phyloP scores from a whole-genome alignment of 1,140 invertebrate genomes.

The Cepaea nemoralis region DNA sequence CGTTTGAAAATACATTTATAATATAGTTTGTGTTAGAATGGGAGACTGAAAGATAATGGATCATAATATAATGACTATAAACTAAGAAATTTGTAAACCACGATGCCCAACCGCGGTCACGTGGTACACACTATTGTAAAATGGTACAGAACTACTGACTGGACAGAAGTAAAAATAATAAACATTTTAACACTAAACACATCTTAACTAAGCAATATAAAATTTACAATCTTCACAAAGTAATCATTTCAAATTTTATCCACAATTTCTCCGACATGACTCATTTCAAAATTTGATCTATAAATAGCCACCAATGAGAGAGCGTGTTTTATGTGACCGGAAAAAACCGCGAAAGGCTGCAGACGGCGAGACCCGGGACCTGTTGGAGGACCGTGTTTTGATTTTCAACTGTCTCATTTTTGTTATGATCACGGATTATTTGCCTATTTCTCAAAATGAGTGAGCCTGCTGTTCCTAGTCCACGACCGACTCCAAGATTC shows the following conservation, averaged over 20 bases:
- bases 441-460: conserved; percentile 18
- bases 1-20: too few relatives aligned
- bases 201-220: not conserved
- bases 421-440: not conserved
- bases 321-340: conserved; percentile 18
- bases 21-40: too few relatives aligned
- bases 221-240: not conserved
- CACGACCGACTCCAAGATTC: conserved; percentile 71
- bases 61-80: not conserved
- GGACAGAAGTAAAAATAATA: not conserved
- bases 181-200: not conserved
- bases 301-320: conserved; percentile 35
- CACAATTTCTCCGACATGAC: not conserved
- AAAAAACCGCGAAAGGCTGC: conserved; percentile 38
- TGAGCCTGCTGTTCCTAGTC: conserved; percentile 50
- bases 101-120: not conserved
- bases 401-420: not conserved
- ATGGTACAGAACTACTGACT: conserved; percentile 7
- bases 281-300: conserved; percentile 23
- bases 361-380: not conserved
- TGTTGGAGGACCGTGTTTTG: conserved; percentile 19
- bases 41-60: not conserved
- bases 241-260: not conserved
- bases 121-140: not conserved
- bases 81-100: too few relatives aligned